phyloP scores from a whole-genome alignment of 2,113 vertebrate genomes.

The Pelecanus crispus region DNA sequence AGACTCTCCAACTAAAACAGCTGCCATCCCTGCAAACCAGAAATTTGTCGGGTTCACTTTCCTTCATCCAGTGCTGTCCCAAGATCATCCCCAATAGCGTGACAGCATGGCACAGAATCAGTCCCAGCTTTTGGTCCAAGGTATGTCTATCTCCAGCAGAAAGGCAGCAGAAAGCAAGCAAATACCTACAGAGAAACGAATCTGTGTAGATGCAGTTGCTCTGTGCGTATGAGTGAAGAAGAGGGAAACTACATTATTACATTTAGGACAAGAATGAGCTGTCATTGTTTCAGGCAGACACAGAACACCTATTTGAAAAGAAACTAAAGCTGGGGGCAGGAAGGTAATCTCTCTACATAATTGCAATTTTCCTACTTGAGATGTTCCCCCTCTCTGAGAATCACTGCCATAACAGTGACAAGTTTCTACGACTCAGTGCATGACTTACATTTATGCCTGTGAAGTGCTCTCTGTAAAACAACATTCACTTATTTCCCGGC shows the following conservation, averaged over 20 bases:
- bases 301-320: background rate
- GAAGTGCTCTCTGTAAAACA: background rate
- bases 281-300: background rate
- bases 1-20: background rate
- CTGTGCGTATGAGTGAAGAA: background rate
- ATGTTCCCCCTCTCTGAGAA: background rate
- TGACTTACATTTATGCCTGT: background rate
- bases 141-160: background rate
- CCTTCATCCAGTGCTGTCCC: background rate
- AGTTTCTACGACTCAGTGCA: background rate
- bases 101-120: background rate
- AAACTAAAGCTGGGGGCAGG: accelerated
- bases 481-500: background rate
- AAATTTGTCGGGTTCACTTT: background rate
- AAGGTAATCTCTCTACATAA: background rate
- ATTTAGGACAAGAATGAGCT: background rate
- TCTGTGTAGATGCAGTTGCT: background rate
- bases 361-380: background rate
- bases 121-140: background rate
- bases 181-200: background rate
- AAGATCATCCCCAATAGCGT: accelerated
- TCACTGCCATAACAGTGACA: background rate
- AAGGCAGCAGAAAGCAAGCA: background rate
- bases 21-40: background rate
- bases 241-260: background rate